Conservation (phyloP, 2,113 vertebrate species). For the Arvicanthis niloticus region DNA sequence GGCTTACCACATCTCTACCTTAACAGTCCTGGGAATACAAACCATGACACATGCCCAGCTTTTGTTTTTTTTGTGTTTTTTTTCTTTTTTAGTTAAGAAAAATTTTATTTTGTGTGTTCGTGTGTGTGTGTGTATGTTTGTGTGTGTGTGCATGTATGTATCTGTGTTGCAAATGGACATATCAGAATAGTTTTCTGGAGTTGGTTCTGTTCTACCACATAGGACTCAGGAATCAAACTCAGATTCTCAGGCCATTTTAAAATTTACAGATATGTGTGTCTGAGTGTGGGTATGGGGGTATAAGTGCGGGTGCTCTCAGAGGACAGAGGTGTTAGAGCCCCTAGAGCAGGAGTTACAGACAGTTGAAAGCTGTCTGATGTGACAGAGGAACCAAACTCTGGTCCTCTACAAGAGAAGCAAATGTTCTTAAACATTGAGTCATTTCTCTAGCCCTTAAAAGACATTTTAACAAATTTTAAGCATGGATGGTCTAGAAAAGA, state of each 20-base stretch:
- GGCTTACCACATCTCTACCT: background rate
- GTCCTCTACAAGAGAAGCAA: background rate
- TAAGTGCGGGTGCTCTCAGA: background rate
- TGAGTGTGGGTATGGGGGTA: background rate
- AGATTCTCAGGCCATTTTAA: background rate
- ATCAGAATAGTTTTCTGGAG: background rate
- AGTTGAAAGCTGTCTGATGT: too few relatives aligned
- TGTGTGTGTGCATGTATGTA: too few relatives aligned
- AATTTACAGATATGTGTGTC: background rate
- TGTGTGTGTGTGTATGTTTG: background rate
- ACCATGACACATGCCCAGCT: background rate
- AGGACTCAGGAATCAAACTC: background rate
- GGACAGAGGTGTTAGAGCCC: background rate
- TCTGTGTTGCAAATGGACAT: background rate
- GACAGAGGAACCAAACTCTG: background rate
- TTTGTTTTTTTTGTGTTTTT: background rate
- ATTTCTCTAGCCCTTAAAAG: background rate
- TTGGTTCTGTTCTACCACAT: background rate
- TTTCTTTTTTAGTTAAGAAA: background rate
- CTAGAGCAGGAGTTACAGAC: background rate
- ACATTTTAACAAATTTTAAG: background rate
- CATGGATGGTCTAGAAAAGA: background rate
- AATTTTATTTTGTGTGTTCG: background rate
- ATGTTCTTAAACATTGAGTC: too few relatives aligned
- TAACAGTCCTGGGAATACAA: background rate